These are phyloP conservation scores for Poecile atricapillus DNA, from an alignment of 2,113 vertebrate species.

Conservation along the genomic window DNA sequence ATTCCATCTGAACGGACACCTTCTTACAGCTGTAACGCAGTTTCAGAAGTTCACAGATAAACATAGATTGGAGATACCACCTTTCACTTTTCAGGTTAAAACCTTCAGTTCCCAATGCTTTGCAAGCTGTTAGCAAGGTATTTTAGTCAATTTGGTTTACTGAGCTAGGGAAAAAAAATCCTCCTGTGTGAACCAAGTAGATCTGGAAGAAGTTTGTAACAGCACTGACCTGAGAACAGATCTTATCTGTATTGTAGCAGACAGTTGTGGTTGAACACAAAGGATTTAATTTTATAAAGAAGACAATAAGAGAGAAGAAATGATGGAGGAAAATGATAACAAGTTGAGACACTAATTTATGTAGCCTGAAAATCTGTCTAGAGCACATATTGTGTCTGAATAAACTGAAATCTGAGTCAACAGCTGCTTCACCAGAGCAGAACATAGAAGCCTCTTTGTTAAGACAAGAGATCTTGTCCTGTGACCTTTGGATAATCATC, in stretches of 20 bases:
- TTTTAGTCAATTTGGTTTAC: not conserved
- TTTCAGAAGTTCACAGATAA: not conserved
- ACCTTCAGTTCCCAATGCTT: not conserved
- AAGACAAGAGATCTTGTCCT: not conserved
- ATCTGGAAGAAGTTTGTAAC: not conserved
- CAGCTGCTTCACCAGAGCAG: not conserved
- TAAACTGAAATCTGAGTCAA: conserved; percentile 23
- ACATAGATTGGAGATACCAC: accelerated
- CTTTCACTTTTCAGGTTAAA: not conserved
- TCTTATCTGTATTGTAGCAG: not conserved
- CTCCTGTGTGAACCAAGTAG: not conserved
- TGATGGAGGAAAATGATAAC: not conserved
- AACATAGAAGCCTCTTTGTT: conserved; percentile 1
- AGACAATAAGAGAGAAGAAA: not conserved
- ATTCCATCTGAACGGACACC: not conserved
- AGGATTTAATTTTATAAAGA: not conserved
- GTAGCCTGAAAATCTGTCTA: not conserved
- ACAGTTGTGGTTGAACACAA: not conserved
- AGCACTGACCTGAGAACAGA: not conserved
- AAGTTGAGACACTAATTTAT: not conserved
- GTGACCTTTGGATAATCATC: not conserved
- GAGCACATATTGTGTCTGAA: not conserved
- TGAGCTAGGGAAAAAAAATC: not conserved
- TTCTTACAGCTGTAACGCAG: not conserved
- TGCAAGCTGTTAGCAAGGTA: not conserved